Percentiles rank a stretch among this genome's conserved stretches.
Evolutionary conservation across 2,113 vertebrate genomes (phyloP).

Genomic region (Formicarius rufipectus): DNA sequence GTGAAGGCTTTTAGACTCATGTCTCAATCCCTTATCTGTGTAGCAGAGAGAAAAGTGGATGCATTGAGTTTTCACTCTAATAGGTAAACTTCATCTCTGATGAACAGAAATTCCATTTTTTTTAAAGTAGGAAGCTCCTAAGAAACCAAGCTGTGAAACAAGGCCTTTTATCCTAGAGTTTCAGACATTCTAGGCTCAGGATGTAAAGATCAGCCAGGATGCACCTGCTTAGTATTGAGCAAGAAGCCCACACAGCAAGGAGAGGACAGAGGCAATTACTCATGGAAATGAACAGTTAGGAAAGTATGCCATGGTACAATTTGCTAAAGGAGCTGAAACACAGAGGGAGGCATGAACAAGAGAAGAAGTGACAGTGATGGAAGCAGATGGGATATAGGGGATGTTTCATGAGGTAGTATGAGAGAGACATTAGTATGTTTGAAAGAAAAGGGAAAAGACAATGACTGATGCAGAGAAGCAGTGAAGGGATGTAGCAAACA

Average conservation of each 20-base stretch:
- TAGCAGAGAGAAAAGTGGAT: background rate
- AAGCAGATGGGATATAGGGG: background rate
- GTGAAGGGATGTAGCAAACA: background rate
- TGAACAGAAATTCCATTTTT: background rate
- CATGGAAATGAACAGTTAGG: background rate
- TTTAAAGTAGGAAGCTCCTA: background rate
- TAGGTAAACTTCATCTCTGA: background rate
- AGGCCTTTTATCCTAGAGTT: background rate
- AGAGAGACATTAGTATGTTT: background rate
- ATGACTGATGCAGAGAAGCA: background rate
- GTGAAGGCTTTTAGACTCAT: background rate
- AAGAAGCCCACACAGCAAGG: background rate
- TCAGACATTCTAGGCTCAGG: background rate
- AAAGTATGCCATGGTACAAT: background rate
- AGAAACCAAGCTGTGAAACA: background rate
- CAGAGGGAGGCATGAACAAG: background rate
- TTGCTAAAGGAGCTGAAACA: background rate
- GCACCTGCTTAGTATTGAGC: background rate
- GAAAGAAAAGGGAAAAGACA: conserved; percentile 7
- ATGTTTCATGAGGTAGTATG: background rate
- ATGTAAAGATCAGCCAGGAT: background rate
- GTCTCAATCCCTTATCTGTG: background rate
- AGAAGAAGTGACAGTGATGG: background rate
- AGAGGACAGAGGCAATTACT: background rate
- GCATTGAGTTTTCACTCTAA: background rate